Conservation (phyloP, 2,888 invertebrate species). For the Notocelia uddmanniana region DNA sequence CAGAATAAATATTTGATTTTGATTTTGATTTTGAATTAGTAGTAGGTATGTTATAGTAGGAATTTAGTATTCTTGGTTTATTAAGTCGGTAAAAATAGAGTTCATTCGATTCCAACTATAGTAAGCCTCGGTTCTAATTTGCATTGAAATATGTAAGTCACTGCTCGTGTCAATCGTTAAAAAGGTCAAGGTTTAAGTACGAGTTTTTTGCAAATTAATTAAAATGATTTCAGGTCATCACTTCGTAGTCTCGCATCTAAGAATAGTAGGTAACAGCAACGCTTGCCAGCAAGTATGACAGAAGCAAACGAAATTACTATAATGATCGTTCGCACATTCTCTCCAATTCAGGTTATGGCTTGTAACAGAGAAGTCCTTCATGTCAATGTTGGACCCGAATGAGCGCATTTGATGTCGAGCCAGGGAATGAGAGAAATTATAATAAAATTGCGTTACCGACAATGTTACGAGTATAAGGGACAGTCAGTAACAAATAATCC, state of each 20-base stretch:
- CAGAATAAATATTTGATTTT: too few relatives aligned
- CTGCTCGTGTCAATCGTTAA: too few relatives aligned
- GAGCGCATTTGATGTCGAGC: background rate
- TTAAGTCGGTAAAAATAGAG: too few relatives aligned
- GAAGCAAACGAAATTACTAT: too few relatives aligned
- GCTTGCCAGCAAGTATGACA: background rate
- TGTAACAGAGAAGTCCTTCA: background rate
- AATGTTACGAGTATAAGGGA: slow-evolving; percentile 9
- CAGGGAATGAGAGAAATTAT: background rate
- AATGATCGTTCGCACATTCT: background rate
- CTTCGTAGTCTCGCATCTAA: background rate
- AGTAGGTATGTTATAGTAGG: too few relatives aligned
- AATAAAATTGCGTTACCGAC: background rate
- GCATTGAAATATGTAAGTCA: too few relatives aligned
- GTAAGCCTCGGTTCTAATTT: too few relatives aligned
- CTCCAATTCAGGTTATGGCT: background rate
- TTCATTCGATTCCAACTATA: too few relatives aligned
- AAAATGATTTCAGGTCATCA: background rate
- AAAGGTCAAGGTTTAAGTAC: too few relatives aligned
- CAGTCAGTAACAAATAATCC: slow-evolving; percentile 1
- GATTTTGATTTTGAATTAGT: too few relatives aligned
- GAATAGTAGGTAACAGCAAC: background rate
- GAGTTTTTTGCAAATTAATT: too few relatives aligned
- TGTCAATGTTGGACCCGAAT: background rate
- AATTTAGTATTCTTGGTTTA: too few relatives aligned